Conservation (phyloP, 2,888 invertebrate species). For the Crematogaster levior region DNA sequence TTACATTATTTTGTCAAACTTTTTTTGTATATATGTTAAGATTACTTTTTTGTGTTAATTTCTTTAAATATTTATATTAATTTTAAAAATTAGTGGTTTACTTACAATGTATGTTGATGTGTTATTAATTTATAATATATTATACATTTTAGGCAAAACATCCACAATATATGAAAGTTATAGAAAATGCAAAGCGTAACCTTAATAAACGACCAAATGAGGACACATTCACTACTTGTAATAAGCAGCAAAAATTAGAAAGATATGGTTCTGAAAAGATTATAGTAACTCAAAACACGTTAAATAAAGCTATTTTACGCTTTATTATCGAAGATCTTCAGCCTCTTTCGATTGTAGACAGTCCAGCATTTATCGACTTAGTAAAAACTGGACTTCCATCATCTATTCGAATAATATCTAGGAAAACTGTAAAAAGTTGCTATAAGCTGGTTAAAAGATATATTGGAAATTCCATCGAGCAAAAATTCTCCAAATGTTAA, state of each 20-base stretch:
- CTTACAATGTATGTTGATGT: not conserved
- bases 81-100: no score
- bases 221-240: not conserved
- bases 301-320: not conserved
- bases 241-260: not conserved
- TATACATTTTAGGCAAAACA: constrained; percentile 14
- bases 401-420: not conserved
- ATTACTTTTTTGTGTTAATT: no score
- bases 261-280: not conserved
- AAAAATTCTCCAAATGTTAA: not conserved
- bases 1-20: no score
- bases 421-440: constrained; percentile 18
- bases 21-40: no score
- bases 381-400: not conserved
- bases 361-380: constrained; percentile 27
- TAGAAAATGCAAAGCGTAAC: not conserved
- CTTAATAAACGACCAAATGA: not conserved
- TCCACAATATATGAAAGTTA: not conserved
- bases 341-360: not conserved
- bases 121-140: not conserved
- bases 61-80: not conserved
- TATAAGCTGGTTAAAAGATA: not conserved
- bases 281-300: not conserved
- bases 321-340: constrained; percentile 35
- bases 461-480: not conserved